Percentiles rank a stretch among this genome's conserved stretches.
phyloP scores from a whole-genome alignment of 1,140 invertebrate genomes.

The Leptopilina boulardi region DNA sequence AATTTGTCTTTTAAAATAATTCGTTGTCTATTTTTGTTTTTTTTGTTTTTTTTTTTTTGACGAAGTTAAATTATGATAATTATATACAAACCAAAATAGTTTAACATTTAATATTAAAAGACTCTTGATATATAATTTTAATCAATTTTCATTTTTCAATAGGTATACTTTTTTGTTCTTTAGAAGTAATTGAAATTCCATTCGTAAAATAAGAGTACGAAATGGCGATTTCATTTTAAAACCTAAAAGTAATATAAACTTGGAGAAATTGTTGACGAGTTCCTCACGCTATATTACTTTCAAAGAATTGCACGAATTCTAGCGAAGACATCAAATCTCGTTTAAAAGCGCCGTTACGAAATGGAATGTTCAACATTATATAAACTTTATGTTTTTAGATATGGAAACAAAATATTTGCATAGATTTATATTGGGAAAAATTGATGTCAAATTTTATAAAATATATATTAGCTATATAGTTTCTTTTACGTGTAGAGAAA shows the following conservation, averaged over 20 bases:
- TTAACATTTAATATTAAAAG: no score
- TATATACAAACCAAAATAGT: no score
- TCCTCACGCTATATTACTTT: conserved; percentile 16
- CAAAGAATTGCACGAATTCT: conserved; percentile 4
- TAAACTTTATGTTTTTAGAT: neutral
- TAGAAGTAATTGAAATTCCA: neutral
- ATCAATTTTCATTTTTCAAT: neutral
- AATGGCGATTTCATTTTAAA: conserved; percentile 8
- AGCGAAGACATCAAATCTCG: conserved; percentile 8
- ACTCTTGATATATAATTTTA: no score
- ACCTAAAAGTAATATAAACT: conserved; percentile 7
- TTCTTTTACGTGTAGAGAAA: no score
- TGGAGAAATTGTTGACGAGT: neutral
- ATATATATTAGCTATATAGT: no score
- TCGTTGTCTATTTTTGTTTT: no score
- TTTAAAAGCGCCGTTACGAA: conserved; percentile 8
- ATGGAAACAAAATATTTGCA: neutral
- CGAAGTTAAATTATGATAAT: no score
- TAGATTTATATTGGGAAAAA: neutral
- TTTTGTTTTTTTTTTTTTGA: no score
- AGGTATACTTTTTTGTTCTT: neutral
- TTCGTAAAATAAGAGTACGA: neutral
- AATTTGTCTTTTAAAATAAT: no score
- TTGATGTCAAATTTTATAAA: neutral
- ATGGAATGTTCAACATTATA: neutral